A percentile compares a stretch with the other conserved stretches of the same genome.
Evolutionary conservation across 2,888 invertebrate genomes (phyloP).

Genomic region (Seira ritae): DNA sequence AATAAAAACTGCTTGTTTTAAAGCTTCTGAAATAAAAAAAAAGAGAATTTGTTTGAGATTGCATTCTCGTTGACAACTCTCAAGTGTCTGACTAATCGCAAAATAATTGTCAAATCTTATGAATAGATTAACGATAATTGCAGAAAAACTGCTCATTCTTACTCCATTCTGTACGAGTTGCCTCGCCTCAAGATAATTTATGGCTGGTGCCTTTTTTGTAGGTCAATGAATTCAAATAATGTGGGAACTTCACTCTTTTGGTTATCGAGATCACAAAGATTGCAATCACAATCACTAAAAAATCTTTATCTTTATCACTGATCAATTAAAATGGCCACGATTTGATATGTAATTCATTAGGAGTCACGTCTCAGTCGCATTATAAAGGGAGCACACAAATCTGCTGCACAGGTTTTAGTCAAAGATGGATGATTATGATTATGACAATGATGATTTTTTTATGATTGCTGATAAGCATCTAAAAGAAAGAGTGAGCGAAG

Average conservation of each 20-base stretch:
- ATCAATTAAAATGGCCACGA: neutral
- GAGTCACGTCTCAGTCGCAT: neutral
- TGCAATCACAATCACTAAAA: neutral
- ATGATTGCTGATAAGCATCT: conserved; percentile 33
- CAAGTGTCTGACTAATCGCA: neutral
- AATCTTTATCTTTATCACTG: neutral
- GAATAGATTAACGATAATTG: neutral
- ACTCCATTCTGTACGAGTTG: neutral
- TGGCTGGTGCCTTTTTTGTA: neutral
- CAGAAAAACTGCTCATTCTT: neutral
- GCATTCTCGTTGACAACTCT: neutral
- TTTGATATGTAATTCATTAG: neutral
- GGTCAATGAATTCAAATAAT: neutral
- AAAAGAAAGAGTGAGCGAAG: neutral
- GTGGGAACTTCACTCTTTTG: neutral
- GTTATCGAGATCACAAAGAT: neutral
- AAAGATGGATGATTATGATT: neutral
- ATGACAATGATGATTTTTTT: conserved; percentile 33
- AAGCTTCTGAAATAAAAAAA: neutral
- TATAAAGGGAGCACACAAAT: too few relatives aligned
- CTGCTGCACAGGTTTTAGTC: too few relatives aligned
- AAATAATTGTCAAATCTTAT: neutral
- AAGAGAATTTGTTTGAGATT: too few relatives aligned
- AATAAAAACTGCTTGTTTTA: too few relatives aligned
- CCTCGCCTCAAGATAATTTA: neutral